phyloP scores from a whole-genome alignment of 2,113 vertebrate species.

The Trinectes maculatus region DNA sequence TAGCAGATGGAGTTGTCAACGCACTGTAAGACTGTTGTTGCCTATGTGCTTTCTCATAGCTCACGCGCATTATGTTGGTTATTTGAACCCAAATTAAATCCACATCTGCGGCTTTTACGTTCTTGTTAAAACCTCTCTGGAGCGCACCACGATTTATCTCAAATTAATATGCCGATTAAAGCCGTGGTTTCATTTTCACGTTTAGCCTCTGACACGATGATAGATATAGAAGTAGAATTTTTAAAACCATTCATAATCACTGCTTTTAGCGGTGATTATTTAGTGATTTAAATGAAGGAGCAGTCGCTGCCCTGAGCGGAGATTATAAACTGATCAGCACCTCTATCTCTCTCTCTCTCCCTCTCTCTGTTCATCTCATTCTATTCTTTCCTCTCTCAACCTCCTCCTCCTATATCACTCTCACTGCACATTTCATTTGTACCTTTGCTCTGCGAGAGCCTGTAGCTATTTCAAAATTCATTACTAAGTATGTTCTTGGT shows the following conservation, averaged over 20 bases:
- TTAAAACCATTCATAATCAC: conserved; percentile 61
- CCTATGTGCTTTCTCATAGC: not conserved
- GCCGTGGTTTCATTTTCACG: conserved; percentile 28
- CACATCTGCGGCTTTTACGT: conserved; percentile 29
- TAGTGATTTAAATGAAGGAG: conserved; percentile 68
- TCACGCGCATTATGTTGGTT: conserved; percentile 11
- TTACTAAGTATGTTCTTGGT: not conserved
- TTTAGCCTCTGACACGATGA: conserved; percentile 22
- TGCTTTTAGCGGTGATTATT: conserved; percentile 49
- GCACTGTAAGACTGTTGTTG: not conserved
- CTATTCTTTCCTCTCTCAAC: conserved; percentile 15
- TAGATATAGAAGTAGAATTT: conserved; percentile 49
- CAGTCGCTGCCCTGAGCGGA: conserved; percentile 52
- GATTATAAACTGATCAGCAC: conserved; percentile 55
- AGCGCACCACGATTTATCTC: conserved; percentile 23
- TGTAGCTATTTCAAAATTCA: not conserved
- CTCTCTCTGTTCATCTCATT: conserved; percentile 27
- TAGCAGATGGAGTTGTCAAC: conserved; percentile 47
- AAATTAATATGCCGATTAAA: conserved; percentile 42
- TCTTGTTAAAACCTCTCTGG: conserved; percentile 23
- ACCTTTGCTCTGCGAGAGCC: not conserved
- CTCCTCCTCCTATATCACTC: not conserved
- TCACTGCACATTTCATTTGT: conserved; percentile 2
- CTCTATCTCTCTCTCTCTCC: conserved; percentile 1
- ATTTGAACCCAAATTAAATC: not conserved